Conservation (phyloP, 1,140 invertebrate genomes). For the Oscheius sp. region DNA sequence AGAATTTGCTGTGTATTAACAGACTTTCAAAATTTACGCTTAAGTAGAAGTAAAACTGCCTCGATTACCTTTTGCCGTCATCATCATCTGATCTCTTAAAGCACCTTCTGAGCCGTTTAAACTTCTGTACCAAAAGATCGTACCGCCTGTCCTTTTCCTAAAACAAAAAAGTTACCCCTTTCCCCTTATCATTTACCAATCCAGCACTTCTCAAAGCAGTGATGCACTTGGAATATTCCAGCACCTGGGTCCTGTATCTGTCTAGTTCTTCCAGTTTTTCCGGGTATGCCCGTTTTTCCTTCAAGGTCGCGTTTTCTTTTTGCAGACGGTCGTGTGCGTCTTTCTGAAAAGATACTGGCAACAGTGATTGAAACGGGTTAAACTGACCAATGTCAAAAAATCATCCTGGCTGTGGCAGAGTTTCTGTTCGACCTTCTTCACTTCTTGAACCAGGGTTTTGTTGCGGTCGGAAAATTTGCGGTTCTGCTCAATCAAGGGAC, state of each 20-base stretch:
- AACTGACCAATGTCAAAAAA: slow-evolving; percentile 49
- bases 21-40: too few species aligned
- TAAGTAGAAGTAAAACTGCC: too few species aligned
- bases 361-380: not conserved
- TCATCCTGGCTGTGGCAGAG: slow-evolving; percentile 52
- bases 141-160: slow-evolving; percentile 57
- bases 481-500: slow-evolving; percentile 55
- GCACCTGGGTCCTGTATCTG: slow-evolving; percentile 52
- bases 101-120: slow-evolving; percentile 44
- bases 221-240: slow-evolving; percentile 59
- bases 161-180: not conserved
- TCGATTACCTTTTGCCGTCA: slow-evolving; percentile 21
- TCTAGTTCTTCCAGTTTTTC: slow-evolving; percentile 58
- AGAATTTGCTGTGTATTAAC: too few species aligned
- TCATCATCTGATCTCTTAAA: slow-evolving; percentile 43
- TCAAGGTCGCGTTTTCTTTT: slow-evolving; percentile 50
- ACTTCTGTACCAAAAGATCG: slow-evolving; percentile 54
- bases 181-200: slow-evolving; percentile 29
- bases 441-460: slow-evolving; percentile 42
- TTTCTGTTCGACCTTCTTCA: slow-evolving; percentile 53
- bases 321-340: slow-evolving; percentile 53
- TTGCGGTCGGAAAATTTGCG: slow-evolving; percentile 52
- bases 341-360: slow-evolving; percentile 43
- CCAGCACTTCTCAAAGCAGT: slow-evolving; percentile 54
- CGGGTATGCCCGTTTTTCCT: slow-evolving; percentile 55